Base-by-base conservation (phyloP, 2,797 vertebrate species). In the Poecilia velifera region DNA sequence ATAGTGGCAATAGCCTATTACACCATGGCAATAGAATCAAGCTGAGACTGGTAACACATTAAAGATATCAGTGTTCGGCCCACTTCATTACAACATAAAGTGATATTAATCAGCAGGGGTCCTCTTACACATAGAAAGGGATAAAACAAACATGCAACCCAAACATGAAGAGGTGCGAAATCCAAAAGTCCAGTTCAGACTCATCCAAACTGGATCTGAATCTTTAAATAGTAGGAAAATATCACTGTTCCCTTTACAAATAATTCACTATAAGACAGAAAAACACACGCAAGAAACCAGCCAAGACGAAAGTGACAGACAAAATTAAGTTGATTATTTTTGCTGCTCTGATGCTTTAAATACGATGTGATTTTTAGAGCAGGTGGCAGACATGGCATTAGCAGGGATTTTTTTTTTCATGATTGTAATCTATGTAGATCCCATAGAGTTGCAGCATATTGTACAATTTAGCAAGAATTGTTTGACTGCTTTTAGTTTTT, bases 1-100 rank as follows among this genome's bases (percentile, higher is more conserved):
- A 94, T 93, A 86, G 90, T 87, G 88, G 92, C 90, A 91, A 93
- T 93, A 93, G 94, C 93, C 92, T 92, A 94, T 94, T 94, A 95
- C 88, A 88, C 83, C 88, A 83, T 87, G 88, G 92, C 92, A 93
- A 91, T 93, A 94, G 94, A 94, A 94, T 93, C 93, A 93, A 91
- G 90, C 91, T 87, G 91, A 88, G 92, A 87, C 86, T 87, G 90
- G 90, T 90, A 93, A 90, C 91, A 90, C 91, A 92, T 92, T 93
- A 91, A 82, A 91, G 90, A 93, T 93, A 93, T 93, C 90, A 89
- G 90, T 85, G 87, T 91, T 89, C 89, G 88, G 82, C 90, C 90
- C 77, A 87, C 92, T 90, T 87, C 90, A 92, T 92, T 93, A 92
- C 92, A 90, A 90, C 91, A 89, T 80, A 89, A 91, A 90, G 87